Base-by-base conservation (phyloP, 2,888 invertebrate genomes). In the Dascillus cervinus region DNA sequence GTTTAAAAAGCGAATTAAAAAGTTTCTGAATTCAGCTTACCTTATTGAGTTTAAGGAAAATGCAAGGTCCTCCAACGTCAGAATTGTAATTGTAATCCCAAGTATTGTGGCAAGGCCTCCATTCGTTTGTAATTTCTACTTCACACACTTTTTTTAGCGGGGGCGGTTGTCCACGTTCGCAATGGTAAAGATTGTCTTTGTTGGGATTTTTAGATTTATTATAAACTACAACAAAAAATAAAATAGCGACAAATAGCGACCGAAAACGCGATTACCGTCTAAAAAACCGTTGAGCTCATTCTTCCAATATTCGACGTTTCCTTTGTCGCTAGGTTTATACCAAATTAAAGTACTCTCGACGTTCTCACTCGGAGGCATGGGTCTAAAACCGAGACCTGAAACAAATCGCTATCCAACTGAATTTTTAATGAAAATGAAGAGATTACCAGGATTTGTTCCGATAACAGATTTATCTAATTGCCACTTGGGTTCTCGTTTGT, bases 321-420 rank as follows among this genome's bases (percentile, higher is more conserved):
- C 80, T 57, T 75, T 74, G 58, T 82, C 79, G 50, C 75, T 75
- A 43, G 79, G 77, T 65, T 81, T 85, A 74, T 92, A 96, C 83
- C 92, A 90, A 67, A 98, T 87, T 55, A 98, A 77, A 43, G 96
- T 96, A 64, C 94, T 95, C 64, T 94, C 94, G 50, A 92, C 89
- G 64, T 88, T 91, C 37, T 78, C 77, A 53, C 86, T 85, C 51
- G 91, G 81, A 46, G 90, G 92, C 85, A 91, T 89, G 43, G 98
- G 98, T 60, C 96, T 77, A 72, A 95, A 97, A 47, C 96, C 96
- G 57, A 98, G 77, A 59, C 95, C 92, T 90, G 66, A 58, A 54
- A 34, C 37, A 27, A 27, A 12, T 29, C 17, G 19, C 20, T 12
- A 9, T 3, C 10, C 22, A 11, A 10, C 13, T 33, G 10, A 23